phyloP scores from a whole-genome alignment of 2,888 invertebrate genomes.

The Amphimallon solstitiale region DNA sequence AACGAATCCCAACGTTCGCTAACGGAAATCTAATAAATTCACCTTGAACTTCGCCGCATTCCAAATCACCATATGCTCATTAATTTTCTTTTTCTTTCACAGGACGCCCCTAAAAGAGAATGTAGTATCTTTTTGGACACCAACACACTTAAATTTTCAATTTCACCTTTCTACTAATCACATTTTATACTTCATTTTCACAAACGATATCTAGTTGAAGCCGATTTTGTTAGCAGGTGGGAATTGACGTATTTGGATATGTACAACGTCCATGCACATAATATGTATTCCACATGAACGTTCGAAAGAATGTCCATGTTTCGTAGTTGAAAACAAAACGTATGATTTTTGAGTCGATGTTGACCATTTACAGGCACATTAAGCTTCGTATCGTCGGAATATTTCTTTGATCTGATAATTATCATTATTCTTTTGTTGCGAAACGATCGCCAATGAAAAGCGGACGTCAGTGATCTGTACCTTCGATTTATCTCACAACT shows the following conservation, averaged over 20 bases:
- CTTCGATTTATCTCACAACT: conserved; percentile 12
- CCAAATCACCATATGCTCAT: conserved; percentile 21
- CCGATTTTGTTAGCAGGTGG: conserved; percentile 15
- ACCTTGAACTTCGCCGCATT: conserved; percentile 32
- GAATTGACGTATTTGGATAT: conserved; percentile 8
- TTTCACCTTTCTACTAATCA: neutral
- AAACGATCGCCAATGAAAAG: conserved; percentile 14
- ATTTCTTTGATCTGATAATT: conserved; percentile 21
- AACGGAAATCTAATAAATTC: conserved; percentile 23
- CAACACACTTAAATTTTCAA: neutral
- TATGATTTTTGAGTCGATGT: conserved; percentile 4
- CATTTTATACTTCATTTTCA: neutral
- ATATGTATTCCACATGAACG: neutral
- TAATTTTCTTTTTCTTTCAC: conserved; percentile 1
- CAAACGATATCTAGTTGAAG: neutral
- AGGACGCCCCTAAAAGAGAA: neutral
- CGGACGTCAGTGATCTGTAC: conserved; percentile 5
- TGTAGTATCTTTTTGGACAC: neutral
- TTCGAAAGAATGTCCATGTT: neutral
- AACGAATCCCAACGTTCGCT: conserved; percentile 23
- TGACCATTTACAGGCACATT: conserved; percentile 25
- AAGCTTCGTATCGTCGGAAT: conserved; percentile 20
- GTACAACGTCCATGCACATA: neutral
- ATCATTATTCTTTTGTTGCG: conserved; percentile 19
- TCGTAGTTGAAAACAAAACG: conserved; percentile 17